Evolutionary conservation across 2,797 vertebrate genomes (phyloP).

Genomic region (Siniperca scherzeri): DNA sequence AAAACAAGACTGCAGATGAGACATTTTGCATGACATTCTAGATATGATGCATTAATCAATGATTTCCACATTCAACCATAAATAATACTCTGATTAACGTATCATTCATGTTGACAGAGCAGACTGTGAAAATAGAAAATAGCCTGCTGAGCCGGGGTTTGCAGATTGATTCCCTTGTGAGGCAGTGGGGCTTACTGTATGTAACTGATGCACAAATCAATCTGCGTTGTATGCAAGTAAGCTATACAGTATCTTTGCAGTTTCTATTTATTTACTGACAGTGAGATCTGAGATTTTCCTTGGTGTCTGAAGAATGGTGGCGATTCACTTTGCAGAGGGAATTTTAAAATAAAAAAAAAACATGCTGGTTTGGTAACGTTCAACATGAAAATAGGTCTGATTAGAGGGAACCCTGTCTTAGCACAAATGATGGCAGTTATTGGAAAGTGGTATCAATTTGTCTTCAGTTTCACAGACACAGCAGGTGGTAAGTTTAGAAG

Average conservation of each 20-base stretch:
- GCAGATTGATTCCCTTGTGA: conserved; percentile 58
- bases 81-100: conserved; percentile 72
- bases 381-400: conserved; percentile 8
- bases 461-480: neutral
- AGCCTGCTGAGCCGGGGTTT: conserved; percentile 54
- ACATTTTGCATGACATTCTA: conserved; percentile 50
- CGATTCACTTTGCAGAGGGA: neutral
- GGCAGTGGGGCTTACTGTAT: conserved; percentile 44
- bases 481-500: neutral
- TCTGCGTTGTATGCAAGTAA: conserved; percentile 10
- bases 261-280: conserved; percentile 36
- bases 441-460: neutral
- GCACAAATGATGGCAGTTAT: neutral
- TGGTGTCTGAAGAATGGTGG: neutral
- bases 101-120: conserved; percentile 68
- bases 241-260: conserved; percentile 26
- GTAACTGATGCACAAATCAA: conserved; percentile 62
- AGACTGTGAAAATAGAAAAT: conserved; percentile 56
- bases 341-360: neutral
- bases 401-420: conserved; percentile 9
- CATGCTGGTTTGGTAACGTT: conserved; percentile 12
- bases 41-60: conserved; percentile 56
- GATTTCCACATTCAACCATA: conserved; percentile 59
- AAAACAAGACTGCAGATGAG: conserved; percentile 49
- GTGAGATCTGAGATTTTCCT: conserved; percentile 17